Evolutionary conservation across 2,888 invertebrate genomes (phyloP), one percentile per base, ranked within the genome.

Genomic region (Aethes cnicana): DNA sequence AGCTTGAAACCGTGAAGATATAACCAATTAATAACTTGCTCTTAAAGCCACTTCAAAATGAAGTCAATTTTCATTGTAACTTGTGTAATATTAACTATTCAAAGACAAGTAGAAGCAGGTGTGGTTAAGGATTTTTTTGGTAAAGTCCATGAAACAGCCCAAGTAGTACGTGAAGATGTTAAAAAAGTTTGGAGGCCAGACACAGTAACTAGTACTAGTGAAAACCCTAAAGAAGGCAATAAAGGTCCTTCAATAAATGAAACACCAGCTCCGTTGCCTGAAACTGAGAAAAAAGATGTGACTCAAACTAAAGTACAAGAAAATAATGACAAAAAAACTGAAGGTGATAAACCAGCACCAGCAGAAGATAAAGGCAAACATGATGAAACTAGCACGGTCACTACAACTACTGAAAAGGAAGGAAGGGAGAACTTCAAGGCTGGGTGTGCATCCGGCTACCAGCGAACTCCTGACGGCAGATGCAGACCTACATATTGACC

Each of bases 391-490:
- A 49, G 39, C 12, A 61, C 54, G 2, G 9, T 18, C 7, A 12
- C 43, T 18, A 50, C 50, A 5, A 68, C 63, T 3, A 63, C 60
- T 2, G 57, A 41, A n/a, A 70, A 75, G 56, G 74, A 77, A 5
- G 82, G 78, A 8, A 70, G 72, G 56, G 82, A 79, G 63, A 82
- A 75, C 53, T 81, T 87, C 47, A 11, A 48, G 3, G 86, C 63
- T 20, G 70, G 64, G 17, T 87, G 88, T 62, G 26, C 71, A 2
- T 8, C 74, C 12, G 86, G 86, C 1, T 85, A 57, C 56, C 47
- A 64, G 55, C 72, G 77, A 7, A 84, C 85, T 6, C 32, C 67
- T 26, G 86, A 86, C 55, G 84, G 84, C 55, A 76, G 82, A 64
- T 87, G 87, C 62, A 77, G 74, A 68, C 69, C 77, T 47, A 65